Percentiles rank a stretch among this genome's conserved stretches.
phyloP scores from a whole-genome alignment of 2,888 invertebrate species.

The Stenoptilia bipunctidactyla region DNA sequence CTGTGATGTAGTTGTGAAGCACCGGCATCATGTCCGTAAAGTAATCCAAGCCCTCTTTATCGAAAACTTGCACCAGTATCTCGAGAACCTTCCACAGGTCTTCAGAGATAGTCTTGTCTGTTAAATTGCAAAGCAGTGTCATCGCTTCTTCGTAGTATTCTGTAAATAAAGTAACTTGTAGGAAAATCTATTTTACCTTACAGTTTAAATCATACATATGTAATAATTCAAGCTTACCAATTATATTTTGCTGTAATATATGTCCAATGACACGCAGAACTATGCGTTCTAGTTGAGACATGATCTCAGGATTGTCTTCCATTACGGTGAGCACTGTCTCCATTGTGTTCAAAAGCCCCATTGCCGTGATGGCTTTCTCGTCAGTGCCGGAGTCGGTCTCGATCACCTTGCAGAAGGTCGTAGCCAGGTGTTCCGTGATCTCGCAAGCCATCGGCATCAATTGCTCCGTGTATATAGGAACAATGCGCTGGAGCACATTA shows the following conservation, averaged over 20 bases:
- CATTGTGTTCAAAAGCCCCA: slow-evolving; percentile 96
- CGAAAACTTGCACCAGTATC: slow-evolving; percentile 89
- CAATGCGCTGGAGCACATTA: slow-evolving; percentile 94
- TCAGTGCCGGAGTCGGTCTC: slow-evolving; percentile 91
- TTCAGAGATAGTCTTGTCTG: slow-evolving; percentile 87
- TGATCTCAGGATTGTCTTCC: slow-evolving; percentile 86
- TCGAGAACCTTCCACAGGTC: slow-evolving; percentile 98
- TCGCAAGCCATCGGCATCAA: slow-evolving; percentile 93
- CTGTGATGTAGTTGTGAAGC: slow-evolving; percentile 96
- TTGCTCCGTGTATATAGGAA: slow-evolving; percentile 90
- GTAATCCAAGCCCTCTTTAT: slow-evolving; percentile 95
- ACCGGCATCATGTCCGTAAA: slow-evolving; percentile 99
- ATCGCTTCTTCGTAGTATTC: slow-evolving; percentile 99
- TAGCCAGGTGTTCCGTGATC: slow-evolving; percentile 92
- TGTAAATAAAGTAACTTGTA: slow-evolving; percentile 24
- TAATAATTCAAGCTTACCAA: slow-evolving; percentile 67
- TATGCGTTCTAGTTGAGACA: slow-evolving; percentile 90
- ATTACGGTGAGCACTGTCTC: slow-evolving; percentile 95
- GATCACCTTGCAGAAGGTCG: slow-evolving; percentile 80
- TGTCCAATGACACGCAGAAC: slow-evolving; percentile 91
- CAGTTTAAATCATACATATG: neutral
- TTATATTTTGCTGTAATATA: slow-evolving; percentile 84
- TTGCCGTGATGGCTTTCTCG: slow-evolving; percentile 96
- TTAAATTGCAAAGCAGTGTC: slow-evolving; percentile 91
- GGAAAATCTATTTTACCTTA: too few species aligned